phyloP scores from a whole-genome alignment of 2,797 vertebrate species.

The Hyperoplus immaculatus region DNA sequence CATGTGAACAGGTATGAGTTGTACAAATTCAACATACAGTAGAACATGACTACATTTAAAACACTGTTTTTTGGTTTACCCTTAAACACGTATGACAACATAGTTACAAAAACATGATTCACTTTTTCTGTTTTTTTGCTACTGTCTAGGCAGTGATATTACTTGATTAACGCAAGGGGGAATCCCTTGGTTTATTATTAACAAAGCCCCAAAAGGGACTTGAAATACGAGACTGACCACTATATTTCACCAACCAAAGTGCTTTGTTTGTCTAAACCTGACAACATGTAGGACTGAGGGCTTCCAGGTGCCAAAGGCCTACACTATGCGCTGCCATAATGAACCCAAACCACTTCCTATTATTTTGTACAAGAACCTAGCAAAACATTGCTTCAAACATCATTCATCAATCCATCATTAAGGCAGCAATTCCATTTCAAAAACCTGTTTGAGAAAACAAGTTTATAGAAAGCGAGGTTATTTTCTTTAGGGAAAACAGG shows the following conservation, averaged over 20 bases:
- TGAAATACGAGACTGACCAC: not conserved
- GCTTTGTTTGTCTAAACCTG: not conserved
- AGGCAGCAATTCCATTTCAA: not conserved
- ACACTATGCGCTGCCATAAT: not conserved
- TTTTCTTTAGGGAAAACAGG: not conserved
- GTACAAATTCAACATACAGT: not conserved
- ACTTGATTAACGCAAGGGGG: not conserved
- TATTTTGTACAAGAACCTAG: not conserved
- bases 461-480: not conserved
- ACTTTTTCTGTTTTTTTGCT: no score
- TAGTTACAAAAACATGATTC: not conserved
- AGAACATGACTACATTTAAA: not conserved
- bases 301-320: not conserved
- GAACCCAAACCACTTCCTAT: not conserved
- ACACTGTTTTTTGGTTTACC: no score
- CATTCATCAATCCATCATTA: not conserved
- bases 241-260: not conserved
- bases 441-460: not conserved
- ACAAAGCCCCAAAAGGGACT: not conserved
- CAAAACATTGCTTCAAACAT: not conserved
- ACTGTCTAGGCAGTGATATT: not conserved
- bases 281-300: not conserved
- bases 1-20: not conserved
- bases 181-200: not conserved
- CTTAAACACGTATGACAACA: not conserved